Evolutionary conservation across 2,888 invertebrate genomes (phyloP), one percentile per base, ranked within the genome.

Genomic region (Andrena fulva): DNA sequence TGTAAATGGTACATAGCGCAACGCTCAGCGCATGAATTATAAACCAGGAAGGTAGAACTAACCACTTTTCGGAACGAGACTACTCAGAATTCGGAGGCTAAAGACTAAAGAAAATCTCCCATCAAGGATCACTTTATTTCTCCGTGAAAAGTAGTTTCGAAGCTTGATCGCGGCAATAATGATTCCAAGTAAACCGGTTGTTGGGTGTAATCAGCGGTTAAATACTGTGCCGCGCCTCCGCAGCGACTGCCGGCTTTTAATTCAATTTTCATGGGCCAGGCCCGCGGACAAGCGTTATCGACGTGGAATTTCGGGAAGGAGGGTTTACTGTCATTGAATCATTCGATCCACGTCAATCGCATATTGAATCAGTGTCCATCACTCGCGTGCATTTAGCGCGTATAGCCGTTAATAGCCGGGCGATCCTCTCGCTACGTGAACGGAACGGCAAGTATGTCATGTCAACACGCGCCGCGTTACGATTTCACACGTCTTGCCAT

Each of bases 341-440:
- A 86, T 88, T 89, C 82, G 84, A 87, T 82, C 79, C 82, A 82
- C 88, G 89, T 87, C 89, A 89, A 88, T 89, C 84, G 87, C 77
- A 78, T 80, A 89, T 89, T 86, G 87, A 89, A 89, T 89, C 86
- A 89, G 85, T 87, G 87, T 85, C 89, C 86, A 87, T 89, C 86
- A 89, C 77, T 82, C 66, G 60, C 77, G 67, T 69, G 76, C 81
- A 84, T 89, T 88, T 85, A 83, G 75, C 73, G 71, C 79, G 81
- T 68, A 59, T 52, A 80, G 81, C 82, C 64, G 87, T 89, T 89
- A 89, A 89, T 89, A 89, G 84, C 76, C 74, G 78, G 68, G 29
- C 84, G 79, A 88, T 85, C 85, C 54, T 87, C 88, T 80, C 72
- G 80, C 76, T 79, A 86, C 89, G 86, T 87, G 89, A 77, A 85